Evolutionary conservation across 2,888 invertebrate species (phyloP), one percentile per base, ranked within the genome.

Genomic region (Autographa gamma): DNA sequence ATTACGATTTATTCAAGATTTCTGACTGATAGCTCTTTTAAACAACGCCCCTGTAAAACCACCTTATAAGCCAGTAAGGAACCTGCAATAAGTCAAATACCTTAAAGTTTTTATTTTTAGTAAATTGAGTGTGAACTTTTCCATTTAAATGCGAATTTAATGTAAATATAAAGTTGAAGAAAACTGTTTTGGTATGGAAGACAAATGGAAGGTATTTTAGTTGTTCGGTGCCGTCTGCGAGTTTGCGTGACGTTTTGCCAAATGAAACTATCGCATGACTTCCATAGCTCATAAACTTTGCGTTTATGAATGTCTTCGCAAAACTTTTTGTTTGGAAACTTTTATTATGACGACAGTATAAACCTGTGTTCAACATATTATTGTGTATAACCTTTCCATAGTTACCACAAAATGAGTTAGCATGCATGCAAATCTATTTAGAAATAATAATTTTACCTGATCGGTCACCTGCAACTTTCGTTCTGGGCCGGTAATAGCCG

Each of bases 181-280:
- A 71, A 71, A 25, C 60, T 52, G 66, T 76, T 64, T 71, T 73
- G 64, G 62, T 71, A 74, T 73, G 80, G 72, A 79, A 86, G 85
- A 87, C 83, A 87, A 86, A 87, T 87, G 78, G 80, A 72, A 73
- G 80, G 77, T 83, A 80, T 81, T 83, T 81, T 74, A 80, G 80
- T 74, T 73, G 62, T 68, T 66, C 74, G 74, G 77, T 76, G 79
- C 76, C 81, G 76, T 73, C 77, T 77, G 66, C 69, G 61, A 71
- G 74, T 25, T 88, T 80, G 91, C 91, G 91, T 91, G 91, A 88
- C 86, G 71, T 76, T 77, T 60, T 66, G 71, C 73, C 82, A 76
- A 86, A 84, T 82, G 81, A 85, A 87, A 90, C 88, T 85, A 89
- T 91, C 81, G 90, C 91, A 91, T 90, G 91, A 84, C 90, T 86